phyloP scores from a whole-genome alignment of 2,888 invertebrate genomes.

The Drosophila pegasa region DNA sequence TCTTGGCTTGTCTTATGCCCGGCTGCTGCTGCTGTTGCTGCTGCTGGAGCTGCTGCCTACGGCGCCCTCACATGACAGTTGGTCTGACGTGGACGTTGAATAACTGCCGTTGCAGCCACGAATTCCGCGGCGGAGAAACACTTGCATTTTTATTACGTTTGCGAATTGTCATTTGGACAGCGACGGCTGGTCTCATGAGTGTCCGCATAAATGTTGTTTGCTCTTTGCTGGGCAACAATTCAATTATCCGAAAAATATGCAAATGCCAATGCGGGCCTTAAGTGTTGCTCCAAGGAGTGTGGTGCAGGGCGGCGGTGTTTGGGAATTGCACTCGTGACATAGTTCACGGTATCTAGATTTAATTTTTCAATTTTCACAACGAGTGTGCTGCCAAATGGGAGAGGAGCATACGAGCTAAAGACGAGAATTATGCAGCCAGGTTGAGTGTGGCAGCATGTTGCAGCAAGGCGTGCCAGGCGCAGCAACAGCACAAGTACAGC shows the following conservation, averaged over 20 bases:
- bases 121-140: constrained; percentile 54
- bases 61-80: constrained; percentile 74
- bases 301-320: constrained; percentile 1
- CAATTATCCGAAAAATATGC: constrained; percentile 78
- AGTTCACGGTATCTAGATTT: constrained; percentile 74
- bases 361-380: constrained; percentile 76
- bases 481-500: constrained; percentile 10
- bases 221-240: constrained; percentile 80
- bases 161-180: constrained; percentile 73
- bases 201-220: constrained; percentile 81
- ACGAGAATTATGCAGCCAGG: constrained; percentile 69
- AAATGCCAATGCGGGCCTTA: constrained; percentile 68
- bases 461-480: constrained; percentile 64
- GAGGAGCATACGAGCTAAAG: constrained; percentile 46
- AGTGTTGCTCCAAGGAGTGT: constrained; percentile 34
- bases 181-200: constrained; percentile 72
- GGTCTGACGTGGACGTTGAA: constrained; percentile 62
- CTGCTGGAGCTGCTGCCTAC: constrained; percentile 46
- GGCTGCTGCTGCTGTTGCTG: constrained; percentile 21
- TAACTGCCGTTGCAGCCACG: constrained; percentile 55
- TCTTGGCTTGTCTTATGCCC: constrained; percentile 16
- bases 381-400: constrained; percentile 35
- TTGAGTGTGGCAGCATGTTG: constrained; percentile 69
- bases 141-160: constrained; percentile 72
- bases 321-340: constrained; percentile 74